Evolutionary conservation across 1,140 invertebrate genomes (phyloP).

Genomic region (Homarus americanus): DNA sequence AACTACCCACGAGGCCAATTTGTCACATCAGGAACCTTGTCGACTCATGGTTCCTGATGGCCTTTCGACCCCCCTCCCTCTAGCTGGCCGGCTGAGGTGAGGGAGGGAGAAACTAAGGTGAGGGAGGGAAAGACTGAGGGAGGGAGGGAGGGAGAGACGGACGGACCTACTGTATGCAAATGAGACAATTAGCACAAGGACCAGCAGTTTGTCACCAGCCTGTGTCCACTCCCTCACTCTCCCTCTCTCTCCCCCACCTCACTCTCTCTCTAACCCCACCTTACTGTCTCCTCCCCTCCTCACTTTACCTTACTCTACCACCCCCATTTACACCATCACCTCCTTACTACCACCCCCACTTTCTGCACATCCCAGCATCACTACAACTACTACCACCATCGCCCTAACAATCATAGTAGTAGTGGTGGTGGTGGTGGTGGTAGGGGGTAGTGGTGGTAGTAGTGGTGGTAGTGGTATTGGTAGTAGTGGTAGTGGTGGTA

Average conservation of each 20-base stretch:
- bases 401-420: too few relatives aligned
- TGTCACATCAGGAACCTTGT: too few relatives aligned
- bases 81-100: background rate
- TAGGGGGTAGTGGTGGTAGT: background rate
- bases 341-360: background rate
- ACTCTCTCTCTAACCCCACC: background rate
- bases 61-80: too few relatives aligned
- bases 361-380: background rate
- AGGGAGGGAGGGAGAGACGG: background rate
- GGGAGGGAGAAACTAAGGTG: background rate
- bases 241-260: background rate
- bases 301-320: background rate
- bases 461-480: too few relatives aligned
- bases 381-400: background rate
- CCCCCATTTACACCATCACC: background rate
- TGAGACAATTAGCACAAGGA: background rate
- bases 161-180: background rate
- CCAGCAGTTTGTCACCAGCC: background rate
- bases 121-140: background rate
- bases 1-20: background rate
- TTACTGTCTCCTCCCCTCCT: background rate
- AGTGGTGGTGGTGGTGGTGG: background rate
- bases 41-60: too few relatives aligned
- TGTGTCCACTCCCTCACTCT: background rate
- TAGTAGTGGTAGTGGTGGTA: too few relatives aligned